Evolutionary conservation across 1,140 invertebrate genomes (phyloP), one percentile per base, ranked within the genome.

Genomic region (Lycorma delicatula): DNA sequence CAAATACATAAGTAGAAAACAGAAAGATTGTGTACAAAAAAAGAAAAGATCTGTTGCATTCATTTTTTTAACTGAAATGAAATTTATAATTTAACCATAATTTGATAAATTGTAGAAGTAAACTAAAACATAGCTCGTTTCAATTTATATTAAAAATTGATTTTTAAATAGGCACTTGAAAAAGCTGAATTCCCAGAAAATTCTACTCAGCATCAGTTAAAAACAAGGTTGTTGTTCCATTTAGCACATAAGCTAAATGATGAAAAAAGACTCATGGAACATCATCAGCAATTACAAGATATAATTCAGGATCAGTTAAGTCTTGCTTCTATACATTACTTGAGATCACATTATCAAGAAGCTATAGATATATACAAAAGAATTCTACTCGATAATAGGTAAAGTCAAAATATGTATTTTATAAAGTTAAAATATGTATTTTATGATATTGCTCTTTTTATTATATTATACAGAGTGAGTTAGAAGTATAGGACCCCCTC

Each of bases 301-400:
- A 81, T 89, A 3, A 81, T 93, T 11, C 92, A 98, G 74, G 95
- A 98, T 76, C 94, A 98, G 72, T 76, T 99, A 7, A 94, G 91
- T 64, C 73, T 98, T 31, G 97, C 97, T 2, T 92, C 95, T 0
- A 93, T 99, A 65, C 93, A 99, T 72, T 99, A 97, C 71, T 76
- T 98, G 41, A 78, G 94, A 31, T 87, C 87, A 31, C 94, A 98
- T 71, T 98, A 97, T 72, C 94, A 98, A 73, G 96, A 98, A 74
- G 94, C 97, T 22, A 98, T 98, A 64, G 96, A 99, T 73, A 93
- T 98, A 63, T 99, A 99, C 69, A 99, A 99, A 73, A 82, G 91
- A 61, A 82, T 98, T 49, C 75, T 98, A 13, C 71, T 95, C 1
- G 91, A 95, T 63, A 94, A 97, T 74, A 86, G 89, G 88, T 90